phyloP scores from a whole-genome alignment of 1,140 invertebrate genomes.

The Asbolus verrucosus region DNA sequence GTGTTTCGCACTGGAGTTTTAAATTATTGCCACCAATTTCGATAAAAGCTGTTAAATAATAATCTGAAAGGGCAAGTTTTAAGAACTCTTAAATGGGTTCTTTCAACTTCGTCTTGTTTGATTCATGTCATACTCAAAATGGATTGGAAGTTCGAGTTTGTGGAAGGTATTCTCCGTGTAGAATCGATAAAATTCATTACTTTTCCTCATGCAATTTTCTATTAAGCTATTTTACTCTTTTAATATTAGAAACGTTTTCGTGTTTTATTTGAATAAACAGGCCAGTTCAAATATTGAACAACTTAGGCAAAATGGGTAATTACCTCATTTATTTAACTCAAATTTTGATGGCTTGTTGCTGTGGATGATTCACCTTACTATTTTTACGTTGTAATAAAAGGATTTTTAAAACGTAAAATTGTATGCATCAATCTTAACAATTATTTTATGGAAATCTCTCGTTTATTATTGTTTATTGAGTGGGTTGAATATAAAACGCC shows the following conservation, averaged over 20 bases:
- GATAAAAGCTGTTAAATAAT: constrained; percentile 3
- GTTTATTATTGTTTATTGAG: constrained; percentile 26
- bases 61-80: constrained; percentile 25
- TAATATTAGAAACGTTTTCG: constrained; percentile 17
- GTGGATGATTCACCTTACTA: too few species aligned
- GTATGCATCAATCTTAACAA: neutral
- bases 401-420: too few species aligned
- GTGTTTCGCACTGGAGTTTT: neutral
- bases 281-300: too few species aligned
- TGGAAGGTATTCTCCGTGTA: constrained; percentile 27
- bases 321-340: too few species aligned
- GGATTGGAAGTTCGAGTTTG: constrained; percentile 38
- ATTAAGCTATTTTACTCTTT: constrained; percentile 26
- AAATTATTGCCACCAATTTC: neutral
- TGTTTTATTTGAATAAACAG: constrained; percentile 17
- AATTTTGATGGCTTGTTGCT: neutral
- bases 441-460: constrained; percentile 17
- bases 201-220: constrained; percentile 30
- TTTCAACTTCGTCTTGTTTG: constrained; percentile 39
- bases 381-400: too few species aligned
- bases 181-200: constrained; percentile 39
- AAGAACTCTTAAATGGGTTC: constrained; percentile 34
- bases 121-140: constrained; percentile 39
- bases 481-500: constrained; percentile 9
- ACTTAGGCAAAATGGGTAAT: too few species aligned